Evolutionary conservation across 2,113 vertebrate genomes (phyloP).

Genomic region (Protobothrops flavoviridis): DNA sequence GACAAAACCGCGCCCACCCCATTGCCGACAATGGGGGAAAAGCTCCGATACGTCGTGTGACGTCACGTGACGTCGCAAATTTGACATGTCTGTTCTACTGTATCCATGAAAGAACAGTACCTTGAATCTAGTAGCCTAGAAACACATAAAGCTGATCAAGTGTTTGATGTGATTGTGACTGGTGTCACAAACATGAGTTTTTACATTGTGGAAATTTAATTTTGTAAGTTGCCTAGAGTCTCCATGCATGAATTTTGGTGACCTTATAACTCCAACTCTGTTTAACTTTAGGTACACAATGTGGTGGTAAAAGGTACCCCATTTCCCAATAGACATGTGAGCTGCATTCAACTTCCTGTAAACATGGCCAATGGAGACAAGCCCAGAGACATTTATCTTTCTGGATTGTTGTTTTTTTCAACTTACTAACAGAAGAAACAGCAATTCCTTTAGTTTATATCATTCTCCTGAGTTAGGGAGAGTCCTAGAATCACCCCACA

Average conservation of each 20-base stretch:
- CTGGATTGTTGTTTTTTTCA: too few species aligned
- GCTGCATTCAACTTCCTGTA: background rate
- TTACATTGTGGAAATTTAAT: background rate
- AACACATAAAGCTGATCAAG: background rate
- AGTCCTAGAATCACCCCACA: too few species aligned
- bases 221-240: background rate
- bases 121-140: background rate
- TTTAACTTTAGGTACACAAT: background rate
- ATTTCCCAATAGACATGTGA: background rate
- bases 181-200: background rate
- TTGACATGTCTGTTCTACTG: background rate
- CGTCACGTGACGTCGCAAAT: too few species aligned
- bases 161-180: background rate
- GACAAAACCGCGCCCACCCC: too few species aligned
- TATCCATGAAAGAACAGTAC: constrained; percentile 1
- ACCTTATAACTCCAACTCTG: background rate
- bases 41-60: too few species aligned
- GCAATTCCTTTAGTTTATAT: too few species aligned
- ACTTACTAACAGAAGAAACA: too few species aligned
- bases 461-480: too few species aligned
- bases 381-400: too few species aligned
- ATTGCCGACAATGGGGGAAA: too few species aligned
- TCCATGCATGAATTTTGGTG: background rate
- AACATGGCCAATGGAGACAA: too few species aligned
- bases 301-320: background rate